phyloP scores from a whole-genome alignment of 2,113 vertebrate species.

The Noturus placidus region DNA sequence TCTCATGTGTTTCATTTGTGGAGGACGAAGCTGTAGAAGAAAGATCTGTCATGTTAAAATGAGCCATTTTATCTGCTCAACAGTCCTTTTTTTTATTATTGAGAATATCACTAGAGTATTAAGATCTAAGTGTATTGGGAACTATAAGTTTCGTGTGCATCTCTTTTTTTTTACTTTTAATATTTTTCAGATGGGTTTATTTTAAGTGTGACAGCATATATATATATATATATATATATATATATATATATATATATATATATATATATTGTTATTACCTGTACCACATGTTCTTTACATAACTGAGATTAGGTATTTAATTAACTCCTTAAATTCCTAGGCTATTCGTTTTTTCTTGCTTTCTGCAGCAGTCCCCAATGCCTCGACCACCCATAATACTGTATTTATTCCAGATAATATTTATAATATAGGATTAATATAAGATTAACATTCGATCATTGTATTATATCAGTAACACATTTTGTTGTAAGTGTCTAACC shows the following conservation, averaged over 20 bases:
- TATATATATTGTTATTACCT: too few species aligned
- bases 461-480: not conserved
- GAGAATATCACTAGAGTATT: conserved; percentile 66
- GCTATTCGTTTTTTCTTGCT: not conserved
- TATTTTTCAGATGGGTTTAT: not conserved
- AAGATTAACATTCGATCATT: not conserved
- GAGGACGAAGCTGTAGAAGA: conserved; percentile 58
- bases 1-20: conserved; percentile 69
- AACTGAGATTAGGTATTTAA: not conserved
- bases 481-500: not conserved
- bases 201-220: not conserved
- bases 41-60: conserved; percentile 67
- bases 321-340: not conserved
- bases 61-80: conserved; percentile 70
- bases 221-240: too few species aligned
- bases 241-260: too few species aligned
- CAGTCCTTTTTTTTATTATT: conserved; percentile 69
- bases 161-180: not conserved
- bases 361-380: not conserved
- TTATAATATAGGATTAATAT: too few species aligned
- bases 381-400: not conserved
- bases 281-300: not conserved
- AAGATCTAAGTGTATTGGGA: conserved; percentile 64
- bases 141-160: conserved; percentile 2
- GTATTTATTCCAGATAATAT: too few species aligned